phyloP scores from a whole-genome alignment of 2,797 vertebrate species.

The Chelon labrosus region DNA sequence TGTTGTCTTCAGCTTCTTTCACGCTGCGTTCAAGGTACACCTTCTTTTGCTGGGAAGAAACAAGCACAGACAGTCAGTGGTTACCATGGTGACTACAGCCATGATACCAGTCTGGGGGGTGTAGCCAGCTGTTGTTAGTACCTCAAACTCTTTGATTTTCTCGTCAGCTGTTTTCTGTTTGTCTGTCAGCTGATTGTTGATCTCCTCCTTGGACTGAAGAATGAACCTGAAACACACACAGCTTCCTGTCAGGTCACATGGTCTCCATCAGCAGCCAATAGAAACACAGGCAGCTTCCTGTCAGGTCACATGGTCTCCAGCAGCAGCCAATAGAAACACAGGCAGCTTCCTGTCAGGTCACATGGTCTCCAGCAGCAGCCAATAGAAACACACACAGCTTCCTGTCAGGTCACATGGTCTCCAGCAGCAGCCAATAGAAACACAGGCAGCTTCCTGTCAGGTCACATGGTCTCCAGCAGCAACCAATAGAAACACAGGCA shows the following conservation, averaged over 20 bases:
- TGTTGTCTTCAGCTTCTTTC: constrained; percentile 97
- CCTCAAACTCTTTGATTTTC: constrained; percentile 97
- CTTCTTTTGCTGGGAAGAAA: constrained; percentile 91
- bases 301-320: neutral
- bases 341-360: no score
- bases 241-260: neutral
- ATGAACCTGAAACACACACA: constrained; percentile 89
- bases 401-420: no score
- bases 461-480: no score
- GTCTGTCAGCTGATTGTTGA: constrained; percentile 91
- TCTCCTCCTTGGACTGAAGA: constrained; percentile 92
- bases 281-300: no score
- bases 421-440: no score
- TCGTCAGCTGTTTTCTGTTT: constrained; percentile 95
- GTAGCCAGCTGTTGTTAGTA: constrained; percentile 55
- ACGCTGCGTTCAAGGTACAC: constrained; percentile 95
- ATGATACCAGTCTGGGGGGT: no score
- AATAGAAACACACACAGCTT: no score
- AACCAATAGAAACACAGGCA: no score
- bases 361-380: no score
- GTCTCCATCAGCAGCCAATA: neutral
- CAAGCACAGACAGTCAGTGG: neutral
- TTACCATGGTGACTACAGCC: neutral
- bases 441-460: no score
- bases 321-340: no score